Conservation (phyloP, 2,888 invertebrate genomes). For the Pedicia rivosa region DNA sequence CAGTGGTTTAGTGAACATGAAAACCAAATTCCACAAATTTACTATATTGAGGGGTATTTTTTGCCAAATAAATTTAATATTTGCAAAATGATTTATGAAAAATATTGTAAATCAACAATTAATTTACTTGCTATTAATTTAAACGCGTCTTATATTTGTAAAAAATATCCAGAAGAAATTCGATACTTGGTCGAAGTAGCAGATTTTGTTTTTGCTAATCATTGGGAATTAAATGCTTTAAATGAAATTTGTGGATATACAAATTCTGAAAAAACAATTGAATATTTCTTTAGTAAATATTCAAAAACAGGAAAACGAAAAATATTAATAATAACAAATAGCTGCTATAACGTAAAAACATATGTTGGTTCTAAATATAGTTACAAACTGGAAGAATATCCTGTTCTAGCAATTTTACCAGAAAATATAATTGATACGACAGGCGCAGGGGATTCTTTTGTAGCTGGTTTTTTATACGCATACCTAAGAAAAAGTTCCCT, state of each 20-base stretch:
- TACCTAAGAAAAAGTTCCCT: constrained; percentile 28
- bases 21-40: constrained; percentile 24
- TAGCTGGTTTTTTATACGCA: constrained; percentile 38
- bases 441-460: constrained; percentile 43
- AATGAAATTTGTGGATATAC: constrained; percentile 19
- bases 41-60: constrained; percentile 43
- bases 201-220: constrained; percentile 39
- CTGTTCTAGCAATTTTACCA: constrained; percentile 27
- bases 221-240: constrained; percentile 34
- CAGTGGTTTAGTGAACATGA: constrained; percentile 10
- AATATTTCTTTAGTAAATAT: constrained; percentile 16
- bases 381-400: too few relatives aligned
- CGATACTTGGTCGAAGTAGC: constrained; percentile 30
- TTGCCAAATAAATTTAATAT: constrained; percentile 33
- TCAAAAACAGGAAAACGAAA: constrained; percentile 20
- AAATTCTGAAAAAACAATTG: constrained; percentile 14
- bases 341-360: constrained; percentile 33
- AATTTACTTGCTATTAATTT: constrained; percentile 36
- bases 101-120: constrained; percentile 24
- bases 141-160: constrained; percentile 36
- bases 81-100: constrained; percentile 29
- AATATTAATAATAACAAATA: constrained; percentile 47
- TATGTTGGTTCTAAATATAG: constrained; percentile 15
- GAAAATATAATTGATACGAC: constrained; percentile 36
- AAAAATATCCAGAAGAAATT: constrained; percentile 26